phyloP scores from a whole-genome alignment of 1,140 invertebrate genomes.

The Atopsyche davidsoni region DNA sequence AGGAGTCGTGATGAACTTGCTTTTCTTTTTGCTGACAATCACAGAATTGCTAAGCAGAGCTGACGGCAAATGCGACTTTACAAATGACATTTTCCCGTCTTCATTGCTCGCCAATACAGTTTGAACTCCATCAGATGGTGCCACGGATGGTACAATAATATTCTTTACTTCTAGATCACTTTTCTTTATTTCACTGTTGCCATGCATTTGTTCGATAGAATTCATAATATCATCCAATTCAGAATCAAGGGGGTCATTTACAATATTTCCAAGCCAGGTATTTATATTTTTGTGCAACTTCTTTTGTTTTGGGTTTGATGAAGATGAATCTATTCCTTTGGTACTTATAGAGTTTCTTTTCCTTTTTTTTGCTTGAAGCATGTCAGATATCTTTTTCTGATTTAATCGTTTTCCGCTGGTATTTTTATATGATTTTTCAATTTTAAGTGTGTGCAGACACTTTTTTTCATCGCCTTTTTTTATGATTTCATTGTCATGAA shows the following conservation, averaged over 20 bases:
- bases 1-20: slow-evolving; percentile 1
- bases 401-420: slow-evolving; percentile 2
- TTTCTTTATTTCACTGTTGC: background rate
- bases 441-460: too few species aligned
- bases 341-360: too few species aligned
- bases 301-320: background rate
- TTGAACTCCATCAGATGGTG: too few species aligned
- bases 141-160: too few species aligned
- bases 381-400: slow-evolving; percentile 7
- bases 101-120: slow-evolving; percentile 10
- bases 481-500: too few species aligned
- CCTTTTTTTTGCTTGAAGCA: slow-evolving; percentile 8
- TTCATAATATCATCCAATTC: background rate
- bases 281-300: background rate
- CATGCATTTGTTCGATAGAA: background rate
- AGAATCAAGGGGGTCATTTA: slow-evolving; percentile 5
- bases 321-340: background rate
- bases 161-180: too few species aligned
- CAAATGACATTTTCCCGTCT: slow-evolving; percentile 13
- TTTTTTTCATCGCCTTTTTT: too few species aligned
- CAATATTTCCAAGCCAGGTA: slow-evolving; percentile 3
- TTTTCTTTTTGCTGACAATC: slow-evolving; percentile 4
- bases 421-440: slow-evolving; percentile 3
- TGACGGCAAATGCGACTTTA: background rate
- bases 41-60: background rate